These are phyloP conservation scores for Axea sp. DNA, from an alignment of 2,888 invertebrate species.

Conservation along the genomic window DNA sequence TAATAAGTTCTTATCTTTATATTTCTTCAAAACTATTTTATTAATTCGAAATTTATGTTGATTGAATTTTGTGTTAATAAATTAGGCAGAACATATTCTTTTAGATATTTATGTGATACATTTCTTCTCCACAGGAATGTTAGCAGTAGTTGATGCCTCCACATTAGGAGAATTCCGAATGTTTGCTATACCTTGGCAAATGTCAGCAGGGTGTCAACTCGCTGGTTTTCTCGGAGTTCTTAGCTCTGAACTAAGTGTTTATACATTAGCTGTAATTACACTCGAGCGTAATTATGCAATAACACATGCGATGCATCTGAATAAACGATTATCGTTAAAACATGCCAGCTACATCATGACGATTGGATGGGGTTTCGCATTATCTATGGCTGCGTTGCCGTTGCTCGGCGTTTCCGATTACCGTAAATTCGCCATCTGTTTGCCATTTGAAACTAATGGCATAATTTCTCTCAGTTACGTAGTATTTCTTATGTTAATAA, in stretches of 20 bases:
- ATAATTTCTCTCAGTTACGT: conserved; percentile 92
- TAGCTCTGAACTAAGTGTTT: conserved; percentile 96
- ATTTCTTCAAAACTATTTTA: too few relatives aligned
- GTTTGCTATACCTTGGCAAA: conserved; percentile 98
- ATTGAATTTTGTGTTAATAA: too few relatives aligned
- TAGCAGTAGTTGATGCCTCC: conserved; percentile 97
- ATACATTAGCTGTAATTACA: conserved; percentile 97
- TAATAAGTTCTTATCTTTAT: too few relatives aligned
- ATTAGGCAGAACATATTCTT: too few relatives aligned
- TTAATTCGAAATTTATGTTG: too few relatives aligned
- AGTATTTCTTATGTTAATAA: conserved; percentile 93
- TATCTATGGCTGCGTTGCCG: conserved; percentile 92
- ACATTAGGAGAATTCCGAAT: conserved; percentile 97
- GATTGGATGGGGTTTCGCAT: conserved; percentile 94
- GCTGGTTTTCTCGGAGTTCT: conserved; percentile 97
- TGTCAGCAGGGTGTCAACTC: conserved; percentile 94
- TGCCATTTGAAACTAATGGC: conserved; percentile 94
- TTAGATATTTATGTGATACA: too few relatives aligned
- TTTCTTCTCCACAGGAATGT: too few relatives aligned
- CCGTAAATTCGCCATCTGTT: conserved; percentile 96
- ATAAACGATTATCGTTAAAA: conserved; percentile 93
- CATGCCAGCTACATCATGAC: conserved; percentile 96
- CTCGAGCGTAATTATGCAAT: conserved; percentile 97
- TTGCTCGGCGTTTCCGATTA: conserved; percentile 96
- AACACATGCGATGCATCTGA: conserved; percentile 98